These are phyloP conservation scores for Tokudaia muenninki DNA, from an alignment of 2,797 vertebrate species.

Conservation along the genomic window DNA sequence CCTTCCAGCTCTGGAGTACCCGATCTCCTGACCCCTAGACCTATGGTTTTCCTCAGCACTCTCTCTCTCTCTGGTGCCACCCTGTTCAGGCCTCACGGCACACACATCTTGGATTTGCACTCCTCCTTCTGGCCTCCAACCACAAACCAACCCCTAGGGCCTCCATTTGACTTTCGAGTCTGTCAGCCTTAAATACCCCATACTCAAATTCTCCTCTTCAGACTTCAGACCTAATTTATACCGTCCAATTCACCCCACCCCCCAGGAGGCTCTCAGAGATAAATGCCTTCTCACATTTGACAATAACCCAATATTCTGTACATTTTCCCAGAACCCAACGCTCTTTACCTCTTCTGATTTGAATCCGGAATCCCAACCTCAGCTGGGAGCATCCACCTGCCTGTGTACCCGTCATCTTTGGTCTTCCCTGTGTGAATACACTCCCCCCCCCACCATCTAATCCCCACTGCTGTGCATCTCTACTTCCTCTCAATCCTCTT, in stretches of 20 bases:
- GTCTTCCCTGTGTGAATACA: slow-evolving; percentile 27
- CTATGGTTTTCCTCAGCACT: not conserved
- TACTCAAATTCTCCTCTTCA: slow-evolving; percentile 29
- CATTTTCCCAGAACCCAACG: not conserved
- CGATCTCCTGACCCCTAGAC: not conserved
- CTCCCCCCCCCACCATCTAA: not conserved
- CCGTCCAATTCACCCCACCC: slow-evolving; percentile 28
- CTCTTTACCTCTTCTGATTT: slow-evolving; percentile 22
- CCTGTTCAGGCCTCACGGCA: slow-evolving; percentile 9
- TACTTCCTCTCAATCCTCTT: slow-evolving; percentile 36
- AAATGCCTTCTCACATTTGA: slow-evolving; percentile 33
- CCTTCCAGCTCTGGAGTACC: slow-evolving; percentile 12
- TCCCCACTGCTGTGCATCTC: not conserved
- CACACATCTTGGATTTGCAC: slow-evolving; percentile 3
- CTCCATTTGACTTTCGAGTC: slow-evolving; percentile 48
- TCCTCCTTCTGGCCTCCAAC: slow-evolving; percentile 46
- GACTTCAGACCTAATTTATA: slow-evolving; percentile 51
- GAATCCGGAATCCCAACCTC: slow-evolving; percentile 46
- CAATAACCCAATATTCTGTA: not conserved
- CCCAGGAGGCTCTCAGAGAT: slow-evolving; percentile 29
- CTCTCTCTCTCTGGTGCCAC: not conserved
- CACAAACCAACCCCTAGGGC: not conserved
- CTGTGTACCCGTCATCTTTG: not conserved
- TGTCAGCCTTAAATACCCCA: not conserved
- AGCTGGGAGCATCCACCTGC: not conserved